These are phyloP conservation scores for Fulmarus glacialis DNA, from an alignment of 2,113 vertebrate genomes.

Conservation along the genomic window DNA sequence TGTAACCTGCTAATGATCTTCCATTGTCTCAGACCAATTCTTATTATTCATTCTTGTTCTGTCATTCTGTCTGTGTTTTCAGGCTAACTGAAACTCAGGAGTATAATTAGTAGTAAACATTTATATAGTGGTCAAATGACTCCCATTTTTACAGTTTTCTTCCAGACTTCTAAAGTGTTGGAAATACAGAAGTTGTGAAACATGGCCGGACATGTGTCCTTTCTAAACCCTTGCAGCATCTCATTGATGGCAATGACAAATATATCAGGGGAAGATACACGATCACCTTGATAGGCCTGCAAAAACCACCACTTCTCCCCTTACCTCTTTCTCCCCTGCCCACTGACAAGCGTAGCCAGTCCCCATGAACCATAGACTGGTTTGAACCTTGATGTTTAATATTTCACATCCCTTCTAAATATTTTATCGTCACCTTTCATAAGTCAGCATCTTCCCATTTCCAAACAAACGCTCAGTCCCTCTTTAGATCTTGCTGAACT, in stretches of 20 bases:
- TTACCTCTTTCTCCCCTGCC: neutral
- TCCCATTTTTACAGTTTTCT: neutral
- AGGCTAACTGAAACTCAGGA: neutral
- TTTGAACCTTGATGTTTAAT: neutral
- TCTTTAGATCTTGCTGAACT: neutral
- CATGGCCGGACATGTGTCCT: neutral
- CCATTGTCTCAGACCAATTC: neutral
- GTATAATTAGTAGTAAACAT: neutral
- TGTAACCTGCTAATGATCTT: neutral
- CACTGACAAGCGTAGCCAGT: neutral
- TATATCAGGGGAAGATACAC: neutral
- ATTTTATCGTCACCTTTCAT: neutral
- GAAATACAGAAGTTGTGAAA: neutral
- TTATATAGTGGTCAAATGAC: neutral
- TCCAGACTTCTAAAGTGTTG: neutral
- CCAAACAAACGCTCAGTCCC: neutral
- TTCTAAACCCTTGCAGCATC: neutral
- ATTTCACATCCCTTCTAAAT: neutral
- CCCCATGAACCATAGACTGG: neutral
- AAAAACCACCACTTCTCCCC: neutral
- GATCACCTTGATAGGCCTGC: neutral
- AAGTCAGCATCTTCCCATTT: neutral
- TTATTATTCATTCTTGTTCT: neutral
- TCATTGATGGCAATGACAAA: neutral
- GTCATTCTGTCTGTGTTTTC: neutral